phyloP scores from a whole-genome alignment of 2,113 vertebrate species.

The Etheostoma cragini region DNA sequence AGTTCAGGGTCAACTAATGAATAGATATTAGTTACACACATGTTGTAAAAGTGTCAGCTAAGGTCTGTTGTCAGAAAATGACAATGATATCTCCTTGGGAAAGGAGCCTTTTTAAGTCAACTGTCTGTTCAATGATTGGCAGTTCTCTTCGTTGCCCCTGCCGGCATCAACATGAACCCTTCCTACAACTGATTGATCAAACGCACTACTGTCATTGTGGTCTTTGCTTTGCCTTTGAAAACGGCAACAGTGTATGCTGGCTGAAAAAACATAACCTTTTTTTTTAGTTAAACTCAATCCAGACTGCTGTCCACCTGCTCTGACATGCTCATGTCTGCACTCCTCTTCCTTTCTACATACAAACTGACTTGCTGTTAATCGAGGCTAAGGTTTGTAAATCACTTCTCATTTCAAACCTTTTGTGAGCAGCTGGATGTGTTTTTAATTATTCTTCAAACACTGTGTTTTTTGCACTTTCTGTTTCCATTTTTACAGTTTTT shows the following conservation, averaged over 20 bases:
- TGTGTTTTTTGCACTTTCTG: not conserved
- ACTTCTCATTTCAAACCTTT: not conserved
- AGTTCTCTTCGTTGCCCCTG: not conserved
- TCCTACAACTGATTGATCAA: constrained; percentile 6
- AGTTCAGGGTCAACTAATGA: not conserved
- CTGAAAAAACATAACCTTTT: not conserved
- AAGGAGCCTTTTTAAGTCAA: not conserved
- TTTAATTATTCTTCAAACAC: constrained; percentile 3
- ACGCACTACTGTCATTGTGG: not conserved
- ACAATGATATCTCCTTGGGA: not conserved
- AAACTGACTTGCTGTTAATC: not conserved
- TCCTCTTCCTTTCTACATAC: not conserved
- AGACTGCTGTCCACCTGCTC: not conserved
- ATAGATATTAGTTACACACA: not conserved
- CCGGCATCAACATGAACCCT: not conserved
- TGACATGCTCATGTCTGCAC: not conserved
- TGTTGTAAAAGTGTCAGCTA: not conserved
- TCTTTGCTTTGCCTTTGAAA: constrained; percentile 15
- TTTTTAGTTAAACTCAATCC: not conserved
- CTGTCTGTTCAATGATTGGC: not conserved
- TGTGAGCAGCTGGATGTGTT: not conserved
- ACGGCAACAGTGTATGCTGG: not conserved
- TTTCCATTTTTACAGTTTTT: not conserved
- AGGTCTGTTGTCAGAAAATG: not conserved
- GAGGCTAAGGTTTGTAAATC: not conserved